Evolutionary conservation across 2,888 invertebrate species (phyloP).

Genomic region (Lucinisca nassula): DNA sequence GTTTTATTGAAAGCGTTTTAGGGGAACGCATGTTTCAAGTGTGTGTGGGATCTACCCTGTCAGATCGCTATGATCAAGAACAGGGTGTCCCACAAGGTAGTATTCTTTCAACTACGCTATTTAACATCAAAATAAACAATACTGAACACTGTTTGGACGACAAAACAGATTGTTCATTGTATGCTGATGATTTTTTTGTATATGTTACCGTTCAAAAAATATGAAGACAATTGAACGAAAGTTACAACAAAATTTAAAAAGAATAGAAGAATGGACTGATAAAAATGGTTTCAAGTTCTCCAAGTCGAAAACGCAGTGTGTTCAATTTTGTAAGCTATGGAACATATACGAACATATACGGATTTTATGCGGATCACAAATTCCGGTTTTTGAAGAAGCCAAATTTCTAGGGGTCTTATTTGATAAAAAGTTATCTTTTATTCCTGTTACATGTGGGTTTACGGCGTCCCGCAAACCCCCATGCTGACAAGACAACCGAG

Average conservation of each 20-base stretch:
- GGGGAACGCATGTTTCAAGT: conserved; percentile 32
- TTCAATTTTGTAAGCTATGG: conserved; percentile 47
- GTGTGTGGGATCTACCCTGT: conserved; percentile 21
- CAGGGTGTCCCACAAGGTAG: conserved; percentile 33
- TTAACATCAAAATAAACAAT: conserved; percentile 12
- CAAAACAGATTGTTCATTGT: conserved; percentile 16
- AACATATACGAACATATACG: conserved; percentile 46
- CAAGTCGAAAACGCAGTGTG: conserved; percentile 50
- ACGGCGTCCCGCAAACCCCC: too few relatives aligned
- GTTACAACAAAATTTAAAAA: conserved; percentile 33
- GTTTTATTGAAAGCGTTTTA: conserved; percentile 26
- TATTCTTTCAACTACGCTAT: conserved; percentile 18
- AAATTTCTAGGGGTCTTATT: conserved; percentile 62
- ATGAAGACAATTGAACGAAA: conserved; percentile 40
- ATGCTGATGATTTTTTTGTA: conserved; percentile 37
- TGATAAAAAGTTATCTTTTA: conserved; percentile 59
- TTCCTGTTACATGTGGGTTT: too few relatives aligned
- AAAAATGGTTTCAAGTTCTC: conserved; percentile 63
- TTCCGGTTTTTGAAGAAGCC: conserved; percentile 36
- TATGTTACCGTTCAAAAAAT: not conserved
- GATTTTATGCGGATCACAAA: conserved; percentile 3
- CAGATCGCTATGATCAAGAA: conserved; percentile 24
- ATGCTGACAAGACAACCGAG: too few relatives aligned
- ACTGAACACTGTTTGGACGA: not conserved
- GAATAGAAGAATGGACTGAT: conserved; percentile 13